Evolutionary conservation across 2,113 vertebrate species (phyloP).

Genomic region (Actenoides hombroni): DNA sequence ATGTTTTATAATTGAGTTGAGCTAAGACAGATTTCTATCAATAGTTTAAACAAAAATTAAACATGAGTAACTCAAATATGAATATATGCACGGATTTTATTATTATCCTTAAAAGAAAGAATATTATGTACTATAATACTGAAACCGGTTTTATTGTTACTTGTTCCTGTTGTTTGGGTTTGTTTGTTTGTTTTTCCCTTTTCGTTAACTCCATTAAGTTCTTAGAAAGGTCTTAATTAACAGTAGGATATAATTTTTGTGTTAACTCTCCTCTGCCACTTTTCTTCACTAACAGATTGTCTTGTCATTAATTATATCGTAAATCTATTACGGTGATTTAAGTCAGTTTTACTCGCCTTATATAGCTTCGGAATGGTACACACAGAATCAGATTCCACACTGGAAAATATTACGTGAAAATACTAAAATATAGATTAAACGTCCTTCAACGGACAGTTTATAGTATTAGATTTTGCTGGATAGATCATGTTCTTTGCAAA

Average conservation of each 20-base stretch:
- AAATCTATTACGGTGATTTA: neutral
- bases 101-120: neutral
- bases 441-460: neutral
- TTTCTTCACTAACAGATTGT: neutral
- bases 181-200: neutral
- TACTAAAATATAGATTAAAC: neutral
- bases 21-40: neutral
- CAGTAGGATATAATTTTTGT: neutral
- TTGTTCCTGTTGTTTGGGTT: rapidly evolving
- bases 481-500: neutral
- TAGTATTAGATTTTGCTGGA: neutral
- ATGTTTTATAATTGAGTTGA: constrained; percentile 10
- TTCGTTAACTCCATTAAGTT: neutral
- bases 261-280: neutral
- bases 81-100: neutral
- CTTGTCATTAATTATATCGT: neutral
- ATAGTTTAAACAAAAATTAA: neutral
- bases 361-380: neutral
- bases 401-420: neutral
- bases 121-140: neutral
- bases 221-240: neutral
- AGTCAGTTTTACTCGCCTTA: neutral
- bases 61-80: neutral
- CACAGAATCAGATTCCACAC: neutral
- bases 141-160: neutral